These are phyloP conservation scores for Physocephala rufipes DNA, from an alignment of 2,888 invertebrate species.

Conservation along the genomic window DNA sequence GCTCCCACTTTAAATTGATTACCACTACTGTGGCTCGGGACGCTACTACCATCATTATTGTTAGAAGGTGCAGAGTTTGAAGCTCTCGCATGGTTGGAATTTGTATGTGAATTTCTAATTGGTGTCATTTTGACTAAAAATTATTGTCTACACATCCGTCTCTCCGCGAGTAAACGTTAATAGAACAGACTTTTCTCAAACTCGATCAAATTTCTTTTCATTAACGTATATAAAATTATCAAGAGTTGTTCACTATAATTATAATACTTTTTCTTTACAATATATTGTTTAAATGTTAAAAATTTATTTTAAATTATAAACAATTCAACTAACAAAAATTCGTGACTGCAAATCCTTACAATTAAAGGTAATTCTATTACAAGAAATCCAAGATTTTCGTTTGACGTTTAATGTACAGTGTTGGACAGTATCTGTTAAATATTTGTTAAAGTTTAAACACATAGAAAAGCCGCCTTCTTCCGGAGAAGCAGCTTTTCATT, in stretches of 20 bases:
- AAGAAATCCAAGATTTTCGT: conserved; percentile 10
- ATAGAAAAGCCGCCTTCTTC: too few species aligned
- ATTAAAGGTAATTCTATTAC: conserved; percentile 14
- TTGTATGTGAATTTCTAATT: conserved; percentile 46
- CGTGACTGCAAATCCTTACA: conserved; percentile 7
- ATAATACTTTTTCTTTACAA: not conserved
- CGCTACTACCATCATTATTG: conserved; percentile 10
- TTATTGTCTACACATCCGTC: too few species aligned
- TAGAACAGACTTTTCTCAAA: conserved; percentile 11
- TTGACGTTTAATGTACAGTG: conserved; percentile 20
- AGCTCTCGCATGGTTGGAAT: conserved; percentile 35
- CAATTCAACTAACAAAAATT: conserved; percentile 14
- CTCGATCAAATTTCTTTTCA: not conserved
- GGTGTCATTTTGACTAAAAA: conserved; percentile 47
- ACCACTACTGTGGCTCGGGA: not conserved
- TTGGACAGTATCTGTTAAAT: not conserved
- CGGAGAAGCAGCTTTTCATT: too few species aligned
- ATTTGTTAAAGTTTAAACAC: too few species aligned
- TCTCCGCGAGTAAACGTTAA: not conserved
- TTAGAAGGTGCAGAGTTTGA: not conserved
- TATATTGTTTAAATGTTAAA: not conserved
- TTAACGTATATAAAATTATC: not conserved
- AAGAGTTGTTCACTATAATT: too few species aligned
- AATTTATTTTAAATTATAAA: not conserved
- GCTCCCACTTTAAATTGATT: conserved; percentile 31